A percentile compares a stretch with the other conserved stretches of the same genome.
These are phyloP conservation scores for Onchidella celtica DNA, from an alignment of 2,888 invertebrate genomes.

Conservation along the genomic window DNA sequence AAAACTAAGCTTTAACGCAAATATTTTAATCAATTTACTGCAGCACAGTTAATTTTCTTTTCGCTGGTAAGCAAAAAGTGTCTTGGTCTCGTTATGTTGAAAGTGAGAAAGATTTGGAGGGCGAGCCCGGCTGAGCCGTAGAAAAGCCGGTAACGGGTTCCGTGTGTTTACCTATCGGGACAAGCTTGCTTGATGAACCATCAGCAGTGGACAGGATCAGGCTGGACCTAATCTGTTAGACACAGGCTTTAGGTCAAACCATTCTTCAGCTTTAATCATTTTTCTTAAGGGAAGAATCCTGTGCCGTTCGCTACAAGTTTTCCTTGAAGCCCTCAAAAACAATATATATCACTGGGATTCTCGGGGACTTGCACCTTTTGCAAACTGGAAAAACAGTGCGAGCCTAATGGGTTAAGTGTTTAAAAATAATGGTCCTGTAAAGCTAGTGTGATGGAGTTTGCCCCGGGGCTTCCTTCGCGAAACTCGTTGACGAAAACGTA, in stretches of 20 bases:
- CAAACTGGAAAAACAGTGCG: neutral
- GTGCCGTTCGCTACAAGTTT: neutral
- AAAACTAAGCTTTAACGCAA: neutral
- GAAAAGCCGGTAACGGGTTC: neutral
- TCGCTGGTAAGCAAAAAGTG: neutral
- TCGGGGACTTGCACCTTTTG: neutral
- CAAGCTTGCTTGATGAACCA: neutral
- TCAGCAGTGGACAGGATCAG: neutral
- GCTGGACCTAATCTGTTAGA: neutral
- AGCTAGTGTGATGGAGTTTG: no score
- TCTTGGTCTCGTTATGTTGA: neutral
- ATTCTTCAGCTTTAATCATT: neutral
- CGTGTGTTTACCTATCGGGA: neutral
- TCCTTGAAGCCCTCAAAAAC: neutral
- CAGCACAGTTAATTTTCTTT: neutral
- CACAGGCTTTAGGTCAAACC: neutral
- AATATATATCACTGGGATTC: neutral
- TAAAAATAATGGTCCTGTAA: no score
- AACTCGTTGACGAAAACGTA: no score
- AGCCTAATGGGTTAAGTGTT: constrained; percentile 19
- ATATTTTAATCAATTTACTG: neutral
- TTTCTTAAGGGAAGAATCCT: neutral
- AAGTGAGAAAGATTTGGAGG: neutral
- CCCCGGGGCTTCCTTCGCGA: no score
- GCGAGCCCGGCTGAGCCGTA: neutral